phyloP scores from a whole-genome alignment of 2,797 vertebrate genomes.

The Sparidentex hasta region DNA sequence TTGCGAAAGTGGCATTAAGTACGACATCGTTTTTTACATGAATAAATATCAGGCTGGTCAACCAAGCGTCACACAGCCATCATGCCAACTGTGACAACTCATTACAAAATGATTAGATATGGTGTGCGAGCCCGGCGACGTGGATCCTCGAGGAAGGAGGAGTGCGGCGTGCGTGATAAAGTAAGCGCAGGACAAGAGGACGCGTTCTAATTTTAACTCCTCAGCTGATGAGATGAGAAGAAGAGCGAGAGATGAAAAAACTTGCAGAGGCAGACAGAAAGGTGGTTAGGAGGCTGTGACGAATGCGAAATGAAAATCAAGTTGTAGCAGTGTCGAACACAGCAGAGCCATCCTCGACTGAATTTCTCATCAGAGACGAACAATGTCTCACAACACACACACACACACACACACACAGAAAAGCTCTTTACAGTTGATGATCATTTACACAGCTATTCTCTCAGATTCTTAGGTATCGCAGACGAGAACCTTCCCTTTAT shows the following conservation, averaged over 20 bases:
- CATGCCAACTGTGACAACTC: constrained; percentile 67
- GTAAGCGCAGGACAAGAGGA: constrained; percentile 53
- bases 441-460: constrained; percentile 32
- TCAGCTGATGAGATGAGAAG: constrained; percentile 63
- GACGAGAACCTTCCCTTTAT: constrained; percentile 46
- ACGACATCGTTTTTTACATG: constrained; percentile 73
- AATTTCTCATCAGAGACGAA: constrained; percentile 15
- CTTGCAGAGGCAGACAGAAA: constrained; percentile 37
- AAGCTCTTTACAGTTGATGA: constrained; percentile 41
- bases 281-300: constrained; percentile 48
- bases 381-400: not conserved
- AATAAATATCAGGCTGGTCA: constrained; percentile 79
- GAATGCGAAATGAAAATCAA: constrained; percentile 54
- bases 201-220: constrained; percentile 74
- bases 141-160: constrained; percentile 24
- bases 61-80: constrained; percentile 61
- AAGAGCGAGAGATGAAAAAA: constrained; percentile 49
- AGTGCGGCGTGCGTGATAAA: constrained; percentile 32
- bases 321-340: constrained; percentile 31
- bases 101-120: constrained; percentile 76
- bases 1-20: constrained; percentile 74
- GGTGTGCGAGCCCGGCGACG: constrained; percentile 32
- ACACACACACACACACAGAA: not conserved
- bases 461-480: constrained; percentile 36
- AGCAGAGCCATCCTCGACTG: constrained; percentile 27